Conservation (phyloP, 2,797 vertebrate species). For the Podarcis siculus region DNA sequence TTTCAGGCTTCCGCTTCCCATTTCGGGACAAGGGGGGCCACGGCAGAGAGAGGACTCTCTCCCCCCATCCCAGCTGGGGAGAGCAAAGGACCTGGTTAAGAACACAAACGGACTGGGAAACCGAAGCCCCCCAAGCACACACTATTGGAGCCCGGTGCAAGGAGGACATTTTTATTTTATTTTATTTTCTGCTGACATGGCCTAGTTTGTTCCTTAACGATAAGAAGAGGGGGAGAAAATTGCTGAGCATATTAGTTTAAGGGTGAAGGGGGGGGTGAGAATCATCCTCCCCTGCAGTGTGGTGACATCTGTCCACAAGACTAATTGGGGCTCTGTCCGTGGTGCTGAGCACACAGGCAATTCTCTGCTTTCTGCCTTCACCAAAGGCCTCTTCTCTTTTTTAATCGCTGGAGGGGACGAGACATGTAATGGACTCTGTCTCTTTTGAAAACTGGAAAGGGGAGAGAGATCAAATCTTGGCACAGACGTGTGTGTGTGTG, state of each 20-base stretch:
- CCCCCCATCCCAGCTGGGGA: no score
- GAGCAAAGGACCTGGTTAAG: no score
- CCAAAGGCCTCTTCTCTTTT: neutral
- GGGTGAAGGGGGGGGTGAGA: neutral
- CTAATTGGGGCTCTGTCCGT: constrained; percentile 23
- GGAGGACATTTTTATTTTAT: neutral
- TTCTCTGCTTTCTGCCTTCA: neutral
- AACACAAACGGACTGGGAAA: no score
- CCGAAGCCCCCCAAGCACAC: neutral
- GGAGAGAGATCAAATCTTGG: no score
- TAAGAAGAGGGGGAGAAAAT: neutral
- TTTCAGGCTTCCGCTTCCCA: no score
- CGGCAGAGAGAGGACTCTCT: accelerated
- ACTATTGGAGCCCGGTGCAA: neutral
- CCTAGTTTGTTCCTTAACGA: constrained; percentile 4
- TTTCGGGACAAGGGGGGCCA: no score
- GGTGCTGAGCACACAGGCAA: neutral
- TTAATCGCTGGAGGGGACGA: no score
- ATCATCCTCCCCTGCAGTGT: neutral
- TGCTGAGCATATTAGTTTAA: constrained; percentile 11
- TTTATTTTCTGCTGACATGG: neutral
- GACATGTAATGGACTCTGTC: no score
- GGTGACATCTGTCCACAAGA: constrained; percentile 36
- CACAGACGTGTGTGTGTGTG: no score
- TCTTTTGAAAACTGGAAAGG: no score